Base-by-base conservation (phyloP, 2,797 vertebrate species). In the Melanotaenia boesemani region DNA sequence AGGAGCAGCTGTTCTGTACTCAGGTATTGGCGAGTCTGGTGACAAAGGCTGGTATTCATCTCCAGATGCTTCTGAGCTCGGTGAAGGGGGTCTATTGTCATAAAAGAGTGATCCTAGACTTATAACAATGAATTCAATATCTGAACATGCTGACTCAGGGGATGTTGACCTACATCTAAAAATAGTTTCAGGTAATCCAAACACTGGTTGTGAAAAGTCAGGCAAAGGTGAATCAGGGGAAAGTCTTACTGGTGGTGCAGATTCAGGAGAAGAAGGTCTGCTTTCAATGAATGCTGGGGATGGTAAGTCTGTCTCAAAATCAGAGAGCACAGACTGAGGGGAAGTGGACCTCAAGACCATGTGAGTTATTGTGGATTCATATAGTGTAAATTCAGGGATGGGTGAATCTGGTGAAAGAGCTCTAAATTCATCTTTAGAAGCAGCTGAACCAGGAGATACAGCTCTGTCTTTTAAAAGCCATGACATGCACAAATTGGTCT, bases 111-210 rank as follows among this genome's bases (percentile, higher is more conserved):
- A 77, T 61, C 73, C 76, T 30, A 74, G n/a, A 15, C 82, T 83
- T 44, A 87, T 28, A 71, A 79, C 72, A 3, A 84, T 70, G 46
- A 70, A 85, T 84, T 94, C 91, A 59, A 74, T 16, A 9, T 92
- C 90, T 70, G 92, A 94, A 50, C 72, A 85, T n/a, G 48, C 7
- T 36, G 92, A 94, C 57, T 89, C 87, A 20, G 91, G 86, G 13
- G 92, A 93, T 65, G 55, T 26, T 34, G 89, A 90, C 34, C 88
- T 70, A 28, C 66, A 2, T 80, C 74, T 85, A 80, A 75, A 79
- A 41, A 72, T 18, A 10, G 44, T 39, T 34, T 70, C 59, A 36
- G 71, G 9, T 54, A 77, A 64, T 67, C 26, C 37, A 75, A 48
- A 73, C 34, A 77, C 0, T 58, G 56, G 26, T 6, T 58, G 57